phyloP scores from a whole-genome alignment of 1,140 invertebrate species.

The Cyphomyrmex costatus region DNA sequence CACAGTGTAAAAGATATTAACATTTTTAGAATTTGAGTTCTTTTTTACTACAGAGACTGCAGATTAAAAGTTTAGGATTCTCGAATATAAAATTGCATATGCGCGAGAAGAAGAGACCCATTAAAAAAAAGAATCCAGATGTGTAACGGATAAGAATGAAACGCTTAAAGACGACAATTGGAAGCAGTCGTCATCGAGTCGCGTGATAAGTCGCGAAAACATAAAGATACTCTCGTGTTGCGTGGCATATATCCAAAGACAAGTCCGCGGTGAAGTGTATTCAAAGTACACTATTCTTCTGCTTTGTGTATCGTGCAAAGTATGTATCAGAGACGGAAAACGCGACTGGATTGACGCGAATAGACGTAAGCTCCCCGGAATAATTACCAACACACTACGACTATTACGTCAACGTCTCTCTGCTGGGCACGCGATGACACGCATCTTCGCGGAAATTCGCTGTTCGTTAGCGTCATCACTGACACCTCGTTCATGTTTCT shows the following conservation, averaged over 20 bases:
- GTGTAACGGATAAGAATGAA: constrained; percentile 39
- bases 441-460: constrained; percentile 57
- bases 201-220: constrained; percentile 33
- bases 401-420: constrained; percentile 63
- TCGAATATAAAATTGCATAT: too few relatives aligned
- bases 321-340: constrained; percentile 12
- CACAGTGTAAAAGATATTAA: not conserved
- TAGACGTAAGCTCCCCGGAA: constrained; percentile 29
- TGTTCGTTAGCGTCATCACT: constrained; percentile 58
- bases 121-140: constrained; percentile 6
- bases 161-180: constrained; percentile 50
- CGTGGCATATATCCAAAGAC: constrained; percentile 61
- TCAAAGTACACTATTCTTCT: constrained; percentile 55
- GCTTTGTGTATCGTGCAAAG: not conserved
- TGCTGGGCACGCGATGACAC: constrained; percentile 36
- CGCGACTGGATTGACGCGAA: not conserved
- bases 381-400: constrained; percentile 62
- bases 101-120: not conserved
- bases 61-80: not conserved
- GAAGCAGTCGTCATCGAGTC: constrained; percentile 31
- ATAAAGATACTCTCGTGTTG: constrained; percentile 26
- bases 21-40: too few relatives aligned
- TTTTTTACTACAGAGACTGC: not conserved
- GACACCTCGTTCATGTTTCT: not conserved
- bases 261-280: constrained; percentile 6